These are phyloP conservation scores for Parazoanthus darwini DNA, from an alignment of 92 coral and sea anemone species.

Conservation along the genomic window DNA sequence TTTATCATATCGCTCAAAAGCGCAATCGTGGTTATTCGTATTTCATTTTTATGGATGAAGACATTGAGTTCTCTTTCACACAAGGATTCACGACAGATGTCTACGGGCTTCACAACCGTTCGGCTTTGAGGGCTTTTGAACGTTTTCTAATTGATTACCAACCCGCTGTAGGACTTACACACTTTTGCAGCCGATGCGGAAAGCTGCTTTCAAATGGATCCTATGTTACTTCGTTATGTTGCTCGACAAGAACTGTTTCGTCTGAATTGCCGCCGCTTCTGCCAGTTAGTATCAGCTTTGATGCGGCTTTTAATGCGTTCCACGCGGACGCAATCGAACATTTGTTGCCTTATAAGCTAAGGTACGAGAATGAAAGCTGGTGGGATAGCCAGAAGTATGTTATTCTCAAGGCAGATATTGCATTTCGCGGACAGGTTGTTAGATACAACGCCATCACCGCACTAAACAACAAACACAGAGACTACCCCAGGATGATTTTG, in stretches of 20 bases:
- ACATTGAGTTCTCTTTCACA: conserved; percentile 73
- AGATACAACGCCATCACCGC: conserved; percentile 71
- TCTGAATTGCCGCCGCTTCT: conserved; percentile 63
- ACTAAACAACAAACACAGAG: conserved; percentile 71
- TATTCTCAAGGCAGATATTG: conserved; percentile 76
- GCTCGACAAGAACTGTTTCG: conserved; percentile 62
- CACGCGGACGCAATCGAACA: conserved; percentile 67
- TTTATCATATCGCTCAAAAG: conserved; percentile 60
- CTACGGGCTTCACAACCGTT: conserved; percentile 21
- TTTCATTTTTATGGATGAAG: conserved; percentile 85
- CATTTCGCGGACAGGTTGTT: conserved; percentile 90
- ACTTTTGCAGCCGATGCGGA: conserved; percentile 86
- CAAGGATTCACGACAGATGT: conserved; percentile 46
- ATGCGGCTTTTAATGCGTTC: conserved; percentile 92
- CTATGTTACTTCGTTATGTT: conserved; percentile 63
- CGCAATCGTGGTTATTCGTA: conserved; percentile 64
- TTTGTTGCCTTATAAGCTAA: conserved; percentile 78
- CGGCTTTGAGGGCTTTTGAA: conserved; percentile 75
- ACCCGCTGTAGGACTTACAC: conserved; percentile 84
- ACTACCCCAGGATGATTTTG: conserved; percentile 63
- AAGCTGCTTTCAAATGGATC: conserved; percentile 51
- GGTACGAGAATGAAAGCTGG: conserved; percentile 84
- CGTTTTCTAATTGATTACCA: conserved; percentile 70
- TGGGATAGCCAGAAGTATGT: conserved; percentile 97
- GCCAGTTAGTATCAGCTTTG: conserved; percentile 87